A percentile compares a stretch with the other conserved stretches of the same genome.
These are phyloP conservation scores for Acanthiza pusilla DNA, from an alignment of 2,797 vertebrate species.

Conservation along the genomic window DNA sequence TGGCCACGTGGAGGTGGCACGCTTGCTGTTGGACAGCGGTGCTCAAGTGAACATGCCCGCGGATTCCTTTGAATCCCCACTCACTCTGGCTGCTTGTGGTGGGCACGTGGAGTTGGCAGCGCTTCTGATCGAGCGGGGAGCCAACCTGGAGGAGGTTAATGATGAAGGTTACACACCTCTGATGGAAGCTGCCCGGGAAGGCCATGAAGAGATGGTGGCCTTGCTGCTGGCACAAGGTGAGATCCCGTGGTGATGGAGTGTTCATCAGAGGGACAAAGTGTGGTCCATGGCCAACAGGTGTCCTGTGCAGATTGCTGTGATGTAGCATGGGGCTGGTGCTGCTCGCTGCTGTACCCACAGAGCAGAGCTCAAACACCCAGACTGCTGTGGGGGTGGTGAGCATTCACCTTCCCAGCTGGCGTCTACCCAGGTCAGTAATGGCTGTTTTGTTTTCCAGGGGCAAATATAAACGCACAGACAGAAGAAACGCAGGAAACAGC, in stretches of 20 bases:
- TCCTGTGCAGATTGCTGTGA: neutral
- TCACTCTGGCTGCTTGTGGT: conserved; percentile 95
- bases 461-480: conserved; percentile 98
- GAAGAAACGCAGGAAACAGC: conserved; percentile 99
- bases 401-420: neutral
- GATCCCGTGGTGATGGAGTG: accelerated
- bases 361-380: neutral
- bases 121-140: conserved; percentile 94
- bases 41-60: conserved; percentile 99
- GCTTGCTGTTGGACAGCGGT: conserved; percentile 96
- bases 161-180: conserved; percentile 98
- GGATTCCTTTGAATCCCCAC: conserved; percentile 96
- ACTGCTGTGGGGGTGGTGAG: neutral
- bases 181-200: conserved; percentile 98
- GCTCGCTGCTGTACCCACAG: neutral
- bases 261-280: accelerated
- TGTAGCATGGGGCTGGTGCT: accelerated
- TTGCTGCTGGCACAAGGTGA: conserved; percentile 95
- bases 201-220: conserved; percentile 98
- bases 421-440: neutral
- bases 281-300: neutral
- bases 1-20: conserved; percentile 96
- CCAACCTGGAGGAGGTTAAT: conserved; percentile 98
- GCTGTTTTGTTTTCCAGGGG: conserved; percentile 75
- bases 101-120: conserved; percentile 96